Conservation (phyloP, 2,113 vertebrate species). For the Quiscalus mexicanus region DNA sequence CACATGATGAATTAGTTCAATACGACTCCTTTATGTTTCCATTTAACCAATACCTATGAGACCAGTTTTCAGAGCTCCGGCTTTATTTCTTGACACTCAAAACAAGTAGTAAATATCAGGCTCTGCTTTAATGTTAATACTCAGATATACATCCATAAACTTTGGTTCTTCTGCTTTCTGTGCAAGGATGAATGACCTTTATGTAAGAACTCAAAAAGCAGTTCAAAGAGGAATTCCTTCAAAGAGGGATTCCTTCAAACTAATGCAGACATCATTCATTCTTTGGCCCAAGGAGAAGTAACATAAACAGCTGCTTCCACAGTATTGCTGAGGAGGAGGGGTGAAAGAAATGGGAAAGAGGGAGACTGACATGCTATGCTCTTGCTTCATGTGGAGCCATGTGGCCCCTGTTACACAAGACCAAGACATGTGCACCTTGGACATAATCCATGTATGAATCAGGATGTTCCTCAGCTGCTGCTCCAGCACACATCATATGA, state of each 20-base stretch:
- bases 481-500: neutral
- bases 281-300: constrained; percentile 3
- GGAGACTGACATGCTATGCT: neutral
- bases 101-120: neutral
- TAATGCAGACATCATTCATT: neutral
- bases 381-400: neutral
- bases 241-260: constrained; percentile 22
- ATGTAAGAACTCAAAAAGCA: neutral
- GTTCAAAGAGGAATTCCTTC: constrained; percentile 27
- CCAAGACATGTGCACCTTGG: constrained; percentile 32
- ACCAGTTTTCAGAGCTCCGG: neutral
- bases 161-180: neutral
- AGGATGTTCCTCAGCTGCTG: constrained; percentile 27
- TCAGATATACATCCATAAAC: neutral
- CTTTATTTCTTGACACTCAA: neutral
- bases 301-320: constrained; percentile 1
- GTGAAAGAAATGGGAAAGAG: neutral
- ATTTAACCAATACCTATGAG: neutral
- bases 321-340: neutral
- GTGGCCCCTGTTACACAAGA: constrained; percentile 23
- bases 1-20: neutral
- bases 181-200: neutral
- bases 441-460: constrained; percentile 1
- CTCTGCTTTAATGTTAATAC: neutral
- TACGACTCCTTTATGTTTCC: neutral